phyloP scores from a whole-genome alignment of 2,888 invertebrate genomes.

The Eugnorisma glareosa region DNA sequence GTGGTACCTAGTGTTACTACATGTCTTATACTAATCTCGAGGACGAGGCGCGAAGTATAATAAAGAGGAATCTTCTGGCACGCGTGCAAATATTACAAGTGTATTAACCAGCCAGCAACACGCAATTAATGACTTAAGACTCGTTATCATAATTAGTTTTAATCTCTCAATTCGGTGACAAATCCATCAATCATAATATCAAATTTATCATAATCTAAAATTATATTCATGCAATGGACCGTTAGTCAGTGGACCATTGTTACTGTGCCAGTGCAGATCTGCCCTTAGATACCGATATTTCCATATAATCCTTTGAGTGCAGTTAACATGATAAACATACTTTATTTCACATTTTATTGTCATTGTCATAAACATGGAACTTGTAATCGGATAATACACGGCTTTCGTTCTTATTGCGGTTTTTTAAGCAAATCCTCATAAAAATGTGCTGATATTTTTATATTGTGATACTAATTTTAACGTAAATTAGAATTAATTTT shows the following conservation, averaged over 20 bases:
- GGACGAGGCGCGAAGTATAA: too few species aligned
- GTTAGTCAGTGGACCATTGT: background rate
- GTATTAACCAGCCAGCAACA: slow-evolving; percentile 19
- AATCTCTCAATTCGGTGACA: slow-evolving; percentile 11
- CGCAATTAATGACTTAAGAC: background rate
- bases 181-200: slow-evolving; percentile 14
- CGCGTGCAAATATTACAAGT: background rate
- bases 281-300: slow-evolving; percentile 56
- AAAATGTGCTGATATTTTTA: slow-evolving; percentile 52
- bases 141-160: slow-evolving; percentile 37
- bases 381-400: slow-evolving; percentile 36
- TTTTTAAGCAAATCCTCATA: slow-evolving; percentile 23
- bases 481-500: slow-evolving; percentile 18
- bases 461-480: slow-evolving; percentile 48
- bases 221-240: background rate
- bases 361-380: slow-evolving; percentile 53
- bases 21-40: too few species aligned
- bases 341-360: slow-evolving; percentile 62
- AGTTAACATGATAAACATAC: slow-evolving; percentile 62
- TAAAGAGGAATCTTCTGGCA: slow-evolving; percentile 21
- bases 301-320: slow-evolving; percentile 64
- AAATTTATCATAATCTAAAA: slow-evolving; percentile 1
- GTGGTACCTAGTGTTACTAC: too few species aligned
- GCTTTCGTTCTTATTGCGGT: slow-evolving; percentile 14
- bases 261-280: slow-evolving; percentile 23